phyloP scores from a whole-genome alignment of 2,113 vertebrate genomes.

The Myrmophylax atrothorax region DNA sequence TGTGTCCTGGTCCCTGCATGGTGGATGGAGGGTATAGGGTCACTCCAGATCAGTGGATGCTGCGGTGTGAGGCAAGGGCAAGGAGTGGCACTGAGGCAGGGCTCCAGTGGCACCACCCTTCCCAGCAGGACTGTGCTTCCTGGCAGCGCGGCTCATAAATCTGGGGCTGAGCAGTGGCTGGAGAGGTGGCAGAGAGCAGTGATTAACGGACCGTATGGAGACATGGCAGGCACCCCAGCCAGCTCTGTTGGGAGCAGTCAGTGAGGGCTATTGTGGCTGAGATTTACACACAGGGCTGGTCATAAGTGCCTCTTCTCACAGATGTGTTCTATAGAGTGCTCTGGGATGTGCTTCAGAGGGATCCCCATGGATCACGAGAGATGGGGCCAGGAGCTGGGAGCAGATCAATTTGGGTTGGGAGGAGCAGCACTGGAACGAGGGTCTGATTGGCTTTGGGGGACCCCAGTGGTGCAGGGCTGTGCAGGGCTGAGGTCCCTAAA shows the following conservation, averaged over 20 bases:
- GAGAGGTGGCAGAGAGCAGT: not conserved
- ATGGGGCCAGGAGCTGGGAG: not conserved
- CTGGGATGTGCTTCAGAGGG: not conserved
- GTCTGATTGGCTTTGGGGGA: accelerated
- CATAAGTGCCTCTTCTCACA: not conserved
- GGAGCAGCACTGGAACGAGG: not conserved
- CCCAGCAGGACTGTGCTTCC: accelerated
- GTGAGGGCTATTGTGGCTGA: not conserved
- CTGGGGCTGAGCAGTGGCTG: not conserved
- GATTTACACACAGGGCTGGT: not conserved
- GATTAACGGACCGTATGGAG: not conserved
- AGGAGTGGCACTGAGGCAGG: not conserved
- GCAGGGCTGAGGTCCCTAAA: not conserved
- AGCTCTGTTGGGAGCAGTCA: not conserved
- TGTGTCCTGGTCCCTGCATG: accelerated
- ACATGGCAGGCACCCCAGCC: not conserved
- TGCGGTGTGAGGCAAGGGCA: not conserved
- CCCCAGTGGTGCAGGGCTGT: not conserved
- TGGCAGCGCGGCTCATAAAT: accelerated
- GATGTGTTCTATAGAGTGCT: not conserved
- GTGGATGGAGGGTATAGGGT: not conserved
- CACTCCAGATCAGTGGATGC: accelerated
- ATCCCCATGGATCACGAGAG: not conserved
- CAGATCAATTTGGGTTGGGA: not conserved
- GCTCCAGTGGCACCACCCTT: accelerated